Base-by-base conservation (phyloP, 30 jellyfish, hydroid and myxozoan species). In the Hydra vulgaris region DNA sequence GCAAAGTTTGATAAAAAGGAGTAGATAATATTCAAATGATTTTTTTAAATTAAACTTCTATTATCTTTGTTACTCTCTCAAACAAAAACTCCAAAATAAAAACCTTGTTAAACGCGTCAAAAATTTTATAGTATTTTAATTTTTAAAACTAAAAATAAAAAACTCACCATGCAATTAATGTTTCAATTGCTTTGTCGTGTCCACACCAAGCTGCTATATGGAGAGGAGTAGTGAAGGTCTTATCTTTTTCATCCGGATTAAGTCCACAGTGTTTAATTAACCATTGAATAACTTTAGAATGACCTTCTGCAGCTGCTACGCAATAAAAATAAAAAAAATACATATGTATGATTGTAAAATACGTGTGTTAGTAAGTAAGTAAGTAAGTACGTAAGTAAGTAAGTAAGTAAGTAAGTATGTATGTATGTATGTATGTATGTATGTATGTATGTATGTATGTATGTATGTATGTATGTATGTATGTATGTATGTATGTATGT, bases 231-330 rank as follows among this genome's bases (percentile, higher is more conserved):
- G 89, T 40, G 1, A 95, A 95, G 5, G 89, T 74, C 25, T 81
- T 85, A 53, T 85, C 95, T 23, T 73, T 84, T 73, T 67, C 92
- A 26, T 76, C 94, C 0, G 93, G 95, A 16, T 68, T 82, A 1
- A 71, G 87, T 19, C 82, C 90, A 8, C 95, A 86, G 52, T 81
- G 89, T 54, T 89, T 95, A 26, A 89, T 55, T 53, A 89, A 52
- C 97, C 97, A 89, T 74, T 86, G 79, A 21, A 74, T 89, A 20
- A 89, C 81, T 66, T 85, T 82, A 87, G 90, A 89, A 74, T 89
- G 97, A 27, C 97, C 97, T 56, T 86, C 97, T 0, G 95, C 95
- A 0, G 97, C 83, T 3, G 97, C 97, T 89, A 53, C 5, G 74
- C 52, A 0, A 79, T 76, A 1, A 18, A 26, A 26, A 0, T 22